phyloP scores from a whole-genome alignment of 2,888 invertebrate species.

The Ichneumoninae sp. region DNA sequence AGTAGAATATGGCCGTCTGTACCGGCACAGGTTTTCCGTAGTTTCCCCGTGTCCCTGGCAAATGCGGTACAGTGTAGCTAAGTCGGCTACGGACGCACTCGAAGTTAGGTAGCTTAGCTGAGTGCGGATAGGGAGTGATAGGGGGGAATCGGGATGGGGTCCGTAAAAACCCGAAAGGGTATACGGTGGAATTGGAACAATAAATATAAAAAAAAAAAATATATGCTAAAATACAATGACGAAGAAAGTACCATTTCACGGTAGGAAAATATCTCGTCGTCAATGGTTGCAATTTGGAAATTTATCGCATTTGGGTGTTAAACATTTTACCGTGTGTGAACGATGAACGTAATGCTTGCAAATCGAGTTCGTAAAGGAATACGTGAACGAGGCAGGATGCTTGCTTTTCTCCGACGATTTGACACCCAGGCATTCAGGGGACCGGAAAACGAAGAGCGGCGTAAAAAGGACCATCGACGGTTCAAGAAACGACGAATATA shows the following conservation, averaged over 20 bases:
- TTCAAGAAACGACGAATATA: constrained; percentile 39
- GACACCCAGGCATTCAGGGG: constrained; percentile 5
- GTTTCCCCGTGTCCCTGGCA: too few relatives aligned
- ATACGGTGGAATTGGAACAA: too few relatives aligned
- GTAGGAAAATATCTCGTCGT: neutral
- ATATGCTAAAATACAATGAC: neutral
- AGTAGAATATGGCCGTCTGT: too few relatives aligned
- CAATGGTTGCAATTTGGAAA: neutral
- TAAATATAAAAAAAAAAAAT: too few relatives aligned
- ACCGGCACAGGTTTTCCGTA: too few relatives aligned
- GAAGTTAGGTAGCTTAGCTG: too few relatives aligned
- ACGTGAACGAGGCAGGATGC: constrained; percentile 6
- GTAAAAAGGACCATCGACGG: constrained; percentile 24
- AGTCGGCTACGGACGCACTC: too few relatives aligned
- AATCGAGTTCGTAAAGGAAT: constrained; percentile 1
- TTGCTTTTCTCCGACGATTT: constrained; percentile 27
- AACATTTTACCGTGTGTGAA: neutral
- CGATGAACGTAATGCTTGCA: neutral
- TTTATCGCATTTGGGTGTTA: neutral
- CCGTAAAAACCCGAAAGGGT: too few relatives aligned
- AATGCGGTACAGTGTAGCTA: too few relatives aligned
- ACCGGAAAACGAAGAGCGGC: constrained; percentile 19
- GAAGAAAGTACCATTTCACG: neutral
- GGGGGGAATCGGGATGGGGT: too few relatives aligned
- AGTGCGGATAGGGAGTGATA: too few relatives aligned